Percentiles rank a stretch among this genome's conserved stretches.
phyloP scores from a whole-genome alignment of 1,140 invertebrate species.

The Sogatella furcifera region DNA sequence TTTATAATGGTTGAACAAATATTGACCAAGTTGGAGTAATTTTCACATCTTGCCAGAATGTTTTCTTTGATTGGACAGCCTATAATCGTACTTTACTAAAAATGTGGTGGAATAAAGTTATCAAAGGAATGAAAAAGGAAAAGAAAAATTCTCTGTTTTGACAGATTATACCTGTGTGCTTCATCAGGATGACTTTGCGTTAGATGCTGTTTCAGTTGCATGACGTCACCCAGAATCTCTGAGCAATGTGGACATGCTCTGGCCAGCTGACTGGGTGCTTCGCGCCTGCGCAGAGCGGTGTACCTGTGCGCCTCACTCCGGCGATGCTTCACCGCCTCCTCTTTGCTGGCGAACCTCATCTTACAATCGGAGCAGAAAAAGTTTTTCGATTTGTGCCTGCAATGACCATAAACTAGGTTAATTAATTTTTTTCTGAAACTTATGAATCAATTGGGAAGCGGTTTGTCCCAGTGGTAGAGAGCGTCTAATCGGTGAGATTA shows the following conservation, averaged over 20 bases:
- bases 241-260: conserved; percentile 50
- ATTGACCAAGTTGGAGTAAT: too few relatives aligned
- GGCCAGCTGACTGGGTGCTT: conserved; percentile 30
- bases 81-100: too few relatives aligned
- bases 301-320: conserved; percentile 33
- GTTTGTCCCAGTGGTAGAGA: too few relatives aligned
- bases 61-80: too few relatives aligned
- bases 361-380: conserved; percentile 58
- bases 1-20: too few relatives aligned
- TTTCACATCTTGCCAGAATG: too few relatives aligned
- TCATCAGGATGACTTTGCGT: conserved; percentile 45
- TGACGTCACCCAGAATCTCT: conserved; percentile 37
- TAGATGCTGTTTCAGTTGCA: conserved; percentile 53
- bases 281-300: neutral
- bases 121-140: too few relatives aligned
- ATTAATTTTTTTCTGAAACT: too few relatives aligned
- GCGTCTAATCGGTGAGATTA: too few relatives aligned
- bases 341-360: conserved; percentile 44
- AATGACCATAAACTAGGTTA: neutral
- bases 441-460: too few relatives aligned
- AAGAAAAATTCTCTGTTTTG: too few relatives aligned
- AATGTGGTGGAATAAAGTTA: too few relatives aligned
- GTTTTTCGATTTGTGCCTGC: conserved; percentile 12
- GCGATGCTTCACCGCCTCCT: conserved; percentile 54
- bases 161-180: conserved; percentile 47